Evolutionary conservation across 2,113 vertebrate genomes (phyloP).

Genomic region (Epinephelus moara): DNA sequence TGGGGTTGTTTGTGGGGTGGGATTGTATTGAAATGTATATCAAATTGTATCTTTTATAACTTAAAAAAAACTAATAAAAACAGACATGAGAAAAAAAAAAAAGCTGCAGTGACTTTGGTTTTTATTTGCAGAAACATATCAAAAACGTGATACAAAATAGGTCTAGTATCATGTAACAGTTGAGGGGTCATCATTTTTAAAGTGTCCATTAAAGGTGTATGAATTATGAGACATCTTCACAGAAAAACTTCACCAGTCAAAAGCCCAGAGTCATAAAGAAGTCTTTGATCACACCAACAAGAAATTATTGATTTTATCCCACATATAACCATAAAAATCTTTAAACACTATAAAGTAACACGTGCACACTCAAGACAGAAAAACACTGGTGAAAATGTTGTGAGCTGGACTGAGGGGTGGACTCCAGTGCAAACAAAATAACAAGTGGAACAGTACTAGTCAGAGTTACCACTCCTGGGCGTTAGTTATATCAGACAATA

Average conservation of each 20-base stretch:
- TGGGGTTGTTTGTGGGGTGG: too few relatives aligned
- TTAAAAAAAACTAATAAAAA: too few relatives aligned
- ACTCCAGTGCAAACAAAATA: neutral
- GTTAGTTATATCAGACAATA: slow-evolving; percentile 6
- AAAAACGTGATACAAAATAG: too few relatives aligned
- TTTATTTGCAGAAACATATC: neutral
- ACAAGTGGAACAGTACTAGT: neutral
- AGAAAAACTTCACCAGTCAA: neutral
- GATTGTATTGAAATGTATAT: too few relatives aligned
- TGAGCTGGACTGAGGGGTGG: neutral
- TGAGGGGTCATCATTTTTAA: too few relatives aligned
- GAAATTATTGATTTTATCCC: neutral
- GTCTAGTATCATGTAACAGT: too few relatives aligned
- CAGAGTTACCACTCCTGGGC: neutral
- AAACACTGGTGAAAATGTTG: neutral
- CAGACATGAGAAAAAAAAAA: too few relatives aligned
- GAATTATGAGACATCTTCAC: neutral
- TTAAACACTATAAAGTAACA: neutral
- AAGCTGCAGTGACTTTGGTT: neutral
- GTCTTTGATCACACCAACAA: neutral
- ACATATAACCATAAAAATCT: neutral
- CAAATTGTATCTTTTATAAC: too few relatives aligned
- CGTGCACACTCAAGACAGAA: neutral
- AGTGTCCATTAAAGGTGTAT: neutral
- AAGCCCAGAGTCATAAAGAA: neutral